Evolutionary conservation across 2,113 vertebrate species (phyloP).

Genomic region (Lutjanus erythropterus): DNA sequence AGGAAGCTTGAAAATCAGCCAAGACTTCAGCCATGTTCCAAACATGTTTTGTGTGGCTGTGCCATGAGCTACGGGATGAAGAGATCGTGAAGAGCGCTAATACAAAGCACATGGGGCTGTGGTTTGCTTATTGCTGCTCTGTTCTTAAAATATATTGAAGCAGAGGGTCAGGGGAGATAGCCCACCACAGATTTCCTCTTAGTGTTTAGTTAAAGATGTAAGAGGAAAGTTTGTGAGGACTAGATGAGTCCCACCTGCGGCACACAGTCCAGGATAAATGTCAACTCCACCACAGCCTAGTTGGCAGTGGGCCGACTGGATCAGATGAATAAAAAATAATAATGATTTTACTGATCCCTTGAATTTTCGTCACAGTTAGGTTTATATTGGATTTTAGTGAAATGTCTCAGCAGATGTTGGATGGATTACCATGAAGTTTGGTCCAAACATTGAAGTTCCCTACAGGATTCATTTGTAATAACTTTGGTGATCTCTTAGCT

Average conservation of each 20-base stretch:
- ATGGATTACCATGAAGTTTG: not conserved
- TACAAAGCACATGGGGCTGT: constrained; percentile 41
- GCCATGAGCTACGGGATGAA: constrained; percentile 21
- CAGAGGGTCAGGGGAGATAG: constrained; percentile 28
- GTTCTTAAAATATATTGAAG: constrained; percentile 37
- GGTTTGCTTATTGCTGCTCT: constrained; percentile 41
- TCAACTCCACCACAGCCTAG: not conserved
- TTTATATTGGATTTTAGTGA: not conserved
- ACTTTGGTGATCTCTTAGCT: not conserved
- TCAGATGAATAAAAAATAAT: not conserved
- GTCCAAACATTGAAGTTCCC: not conserved
- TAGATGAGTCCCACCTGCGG: constrained; percentile 30
- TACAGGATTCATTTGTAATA: not conserved
- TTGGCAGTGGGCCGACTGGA: not conserved
- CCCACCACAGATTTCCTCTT: constrained; percentile 17
- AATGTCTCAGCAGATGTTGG: not conserved
- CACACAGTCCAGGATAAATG: not conserved
- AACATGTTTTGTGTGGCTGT: constrained; percentile 5
- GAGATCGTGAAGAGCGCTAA: constrained; percentile 43
- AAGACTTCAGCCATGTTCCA: constrained; percentile 3
- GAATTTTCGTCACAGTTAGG: no score
- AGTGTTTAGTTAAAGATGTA: constrained; percentile 41
- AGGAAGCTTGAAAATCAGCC: constrained; percentile 10
- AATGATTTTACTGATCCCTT: not conserved
- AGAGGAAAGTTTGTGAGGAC: constrained; percentile 17